Base-by-base conservation (phyloP, 64 coral and sea anemone genomes). In the Actinia tenebrosa region DNA sequence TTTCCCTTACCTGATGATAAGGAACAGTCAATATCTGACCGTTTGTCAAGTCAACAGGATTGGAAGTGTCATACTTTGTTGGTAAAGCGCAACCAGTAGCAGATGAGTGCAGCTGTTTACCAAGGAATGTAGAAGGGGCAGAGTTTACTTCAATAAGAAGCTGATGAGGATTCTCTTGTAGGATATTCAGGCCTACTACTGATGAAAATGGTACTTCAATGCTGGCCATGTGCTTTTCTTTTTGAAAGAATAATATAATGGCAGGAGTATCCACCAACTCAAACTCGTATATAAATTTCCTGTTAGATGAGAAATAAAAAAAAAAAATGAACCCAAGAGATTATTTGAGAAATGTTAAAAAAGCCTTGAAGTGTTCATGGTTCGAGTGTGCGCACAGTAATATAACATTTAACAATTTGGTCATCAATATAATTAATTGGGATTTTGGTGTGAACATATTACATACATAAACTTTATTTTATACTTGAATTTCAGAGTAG, bases 261-360 rank as follows among this genome's bases (percentile, higher is more conserved):
- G 2, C 86, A 56, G 42, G 45, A 23, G 14, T 52, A 26, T 89
- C 18, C 50, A 37, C 17, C 26, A 75, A 75, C 55, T 80, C 69
- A 77, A 89, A 81, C 78, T 89, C 87, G 17, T 89, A 89, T 14
- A 89, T 77, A 82, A 89, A 89, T 82, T 89, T 80, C 87, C 87
- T 89, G 78, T 15, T 53, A 64, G 26, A 80, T 3, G 8, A 89
- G 11, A 11, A 53, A 60, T 54, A 42, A 15, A 61, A 19, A 61
- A 17, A n/a, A 37, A 37, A 37, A 37, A 37, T 37, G 30, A 37
- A 37, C 30, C 30, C 30, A 37, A 37, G 30, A 37, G 30, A 37
- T 37, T 37, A 37, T 37, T 37, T 37, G 30, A 37, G 30, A 37
- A 37, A 37, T 37, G 30, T 37, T 37, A 37, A 37, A 37, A 37